phyloP scores from a whole-genome alignment of 2,888 invertebrate species.

The Temnothorax ravouxi region DNA sequence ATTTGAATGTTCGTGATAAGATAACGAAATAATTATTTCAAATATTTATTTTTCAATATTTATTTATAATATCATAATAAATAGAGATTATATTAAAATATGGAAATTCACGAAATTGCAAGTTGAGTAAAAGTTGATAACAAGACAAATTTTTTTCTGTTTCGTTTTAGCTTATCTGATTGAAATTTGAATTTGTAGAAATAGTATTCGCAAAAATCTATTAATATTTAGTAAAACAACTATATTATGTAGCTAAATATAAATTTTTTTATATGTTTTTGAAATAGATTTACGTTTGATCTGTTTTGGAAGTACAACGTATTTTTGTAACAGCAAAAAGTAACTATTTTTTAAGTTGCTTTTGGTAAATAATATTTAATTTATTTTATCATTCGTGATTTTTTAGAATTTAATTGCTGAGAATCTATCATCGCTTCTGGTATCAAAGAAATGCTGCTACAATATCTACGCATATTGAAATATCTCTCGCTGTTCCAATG shows the following conservation, averaged over 20 bases:
- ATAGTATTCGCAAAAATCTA: not conserved
- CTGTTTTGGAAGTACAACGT: not conserved
- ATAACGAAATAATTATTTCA: not conserved
- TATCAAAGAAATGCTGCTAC: not conserved
- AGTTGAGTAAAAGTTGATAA: not conserved
- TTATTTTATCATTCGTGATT: not conserved
- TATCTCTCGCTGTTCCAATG: not conserved
- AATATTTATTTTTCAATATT: conserved; percentile 4
- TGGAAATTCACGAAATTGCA: not conserved
- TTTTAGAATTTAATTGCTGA: not conserved
- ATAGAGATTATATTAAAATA: not conserved
- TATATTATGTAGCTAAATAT: not conserved
- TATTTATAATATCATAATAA: not conserved
- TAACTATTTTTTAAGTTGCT: not conserved
- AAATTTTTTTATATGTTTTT: not conserved
- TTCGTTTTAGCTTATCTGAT: not conserved
- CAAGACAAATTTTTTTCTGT: not conserved
- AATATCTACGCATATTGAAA: conserved; percentile 12
- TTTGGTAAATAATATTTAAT: conserved; percentile 5
- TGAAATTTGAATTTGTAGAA: not conserved
- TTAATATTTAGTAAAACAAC: not conserved
- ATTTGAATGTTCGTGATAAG: not conserved
- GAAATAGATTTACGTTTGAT: not conserved
- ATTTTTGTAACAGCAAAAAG: not conserved
- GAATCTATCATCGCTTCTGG: not conserved